Base-by-base conservation (phyloP, 2,113 vertebrate genomes). In the Microcebus griseorufus region DNA sequence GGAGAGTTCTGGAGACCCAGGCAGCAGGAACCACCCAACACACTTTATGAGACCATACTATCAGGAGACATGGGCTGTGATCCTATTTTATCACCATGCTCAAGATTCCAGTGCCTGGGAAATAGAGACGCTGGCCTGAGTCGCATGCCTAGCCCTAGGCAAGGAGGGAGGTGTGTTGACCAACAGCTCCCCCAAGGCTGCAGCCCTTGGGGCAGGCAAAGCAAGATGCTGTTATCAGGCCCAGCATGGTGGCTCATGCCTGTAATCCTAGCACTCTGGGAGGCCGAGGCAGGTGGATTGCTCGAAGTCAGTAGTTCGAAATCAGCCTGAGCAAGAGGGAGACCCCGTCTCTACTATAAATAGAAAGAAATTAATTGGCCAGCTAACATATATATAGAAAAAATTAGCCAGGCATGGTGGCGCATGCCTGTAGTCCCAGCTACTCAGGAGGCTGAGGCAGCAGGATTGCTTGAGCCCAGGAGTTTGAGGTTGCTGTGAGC, bases 221-320 rank as follows among this genome's bases (percentile, higher is more conserved):
- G 55, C 79, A 73, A 92, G 37, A 70, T 5, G 27, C 67, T 72
- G 11, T 93, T 64, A 87, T 42, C 76, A n/a, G 17, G 45, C 45
- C 45, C 1, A 1, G 45, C 0, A 1, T 1, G 8, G 8, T 45
- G 45, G 45, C 45, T 45, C 45, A 45, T 0, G 8, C 45, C 45
- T 45, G 8, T 45, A 45, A 45, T 45, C 45, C 45, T 45, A 45
- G 45, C 45, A 45, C 45, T 45, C 45, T 45, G 45, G 45, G 45
- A 45, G 45, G 45, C 45, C 45, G 45, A 45, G 45, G 45, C 45
- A 9, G 45, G 45, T 9, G 45, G 45, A 45, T 45, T 45, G 45
- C 45, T 45, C 45, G 8, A 45, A 9, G 45, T 45, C 45, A 45
- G 1, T 7, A 45, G 45, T 45, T 45, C 45, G 45, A 45, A 45